Percentiles rank a stretch among this genome's conserved stretches.
Conservation (phyloP, 2,797 vertebrate genomes). For the Paedocypris micromegethes region DNA sequence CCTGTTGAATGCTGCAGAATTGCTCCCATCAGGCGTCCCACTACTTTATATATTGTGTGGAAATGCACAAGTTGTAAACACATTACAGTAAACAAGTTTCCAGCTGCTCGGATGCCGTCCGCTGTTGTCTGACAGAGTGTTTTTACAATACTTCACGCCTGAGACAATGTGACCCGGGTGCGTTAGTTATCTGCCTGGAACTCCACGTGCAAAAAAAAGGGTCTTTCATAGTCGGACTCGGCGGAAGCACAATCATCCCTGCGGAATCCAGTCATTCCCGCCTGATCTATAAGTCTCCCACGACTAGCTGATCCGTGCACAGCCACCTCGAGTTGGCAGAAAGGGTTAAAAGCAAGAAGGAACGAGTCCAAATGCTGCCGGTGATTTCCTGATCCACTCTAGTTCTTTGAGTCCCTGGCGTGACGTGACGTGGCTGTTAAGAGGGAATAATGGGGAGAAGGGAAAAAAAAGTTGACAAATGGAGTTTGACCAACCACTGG, state of each 20-base stretch:
- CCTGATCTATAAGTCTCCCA: slow-evolving; percentile 53
- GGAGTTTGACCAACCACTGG: slow-evolving; percentile 35
- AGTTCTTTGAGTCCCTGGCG: slow-evolving; percentile 7
- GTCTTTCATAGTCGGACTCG: slow-evolving; percentile 52
- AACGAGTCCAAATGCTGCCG: slow-evolving; percentile 29
- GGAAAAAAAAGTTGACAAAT: slow-evolving; percentile 31
- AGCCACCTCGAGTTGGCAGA: background rate
- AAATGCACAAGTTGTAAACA: slow-evolving; percentile 28
- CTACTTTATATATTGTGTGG: slow-evolving; percentile 28
- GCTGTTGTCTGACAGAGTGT: slow-evolving; percentile 30
- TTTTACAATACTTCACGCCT: slow-evolving; percentile 49
- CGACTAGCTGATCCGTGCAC: slow-evolving; percentile 48
- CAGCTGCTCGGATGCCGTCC: slow-evolving; percentile 22
- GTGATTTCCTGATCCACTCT: slow-evolving; percentile 25
- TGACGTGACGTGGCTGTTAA: slow-evolving; percentile 28
- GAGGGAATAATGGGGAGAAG: slow-evolving; percentile 14
- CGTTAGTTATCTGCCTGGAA: slow-evolving; percentile 51
- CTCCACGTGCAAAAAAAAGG: slow-evolving; percentile 47
- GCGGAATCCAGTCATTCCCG: slow-evolving; percentile 52
- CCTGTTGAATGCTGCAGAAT: slow-evolving; percentile 21
- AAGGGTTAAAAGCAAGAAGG: slow-evolving; percentile 7
- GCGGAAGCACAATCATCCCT: slow-evolving; percentile 58
- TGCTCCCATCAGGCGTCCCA: slow-evolving; percentile 27
- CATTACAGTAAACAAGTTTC: slow-evolving; percentile 43
- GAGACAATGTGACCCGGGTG: slow-evolving; percentile 30